Conservation (phyloP, 2,113 vertebrate species). For the Piaya cayana region DNA sequence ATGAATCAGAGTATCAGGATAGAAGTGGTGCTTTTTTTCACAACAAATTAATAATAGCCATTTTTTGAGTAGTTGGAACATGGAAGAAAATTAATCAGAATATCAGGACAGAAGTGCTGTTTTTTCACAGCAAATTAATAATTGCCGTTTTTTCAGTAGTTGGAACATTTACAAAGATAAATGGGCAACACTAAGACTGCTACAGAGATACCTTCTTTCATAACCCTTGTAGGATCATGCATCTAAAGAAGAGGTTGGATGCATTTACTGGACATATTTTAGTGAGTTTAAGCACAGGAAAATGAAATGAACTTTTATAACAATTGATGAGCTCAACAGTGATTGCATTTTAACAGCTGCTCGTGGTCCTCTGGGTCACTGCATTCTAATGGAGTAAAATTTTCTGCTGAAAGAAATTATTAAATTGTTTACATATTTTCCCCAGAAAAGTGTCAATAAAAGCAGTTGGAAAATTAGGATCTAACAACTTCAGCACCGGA, state of each 20-base stretch:
- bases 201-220: slow-evolving; percentile 51
- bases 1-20: slow-evolving; percentile 13
- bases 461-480: slow-evolving; percentile 63
- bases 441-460: slow-evolving; percentile 53
- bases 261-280: slow-evolving; percentile 27
- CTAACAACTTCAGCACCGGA: slow-evolving; percentile 43
- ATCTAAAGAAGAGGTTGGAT: slow-evolving; percentile 12
- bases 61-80: slow-evolving; percentile 5
- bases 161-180: slow-evolving; percentile 54
- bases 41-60: slow-evolving; percentile 46
- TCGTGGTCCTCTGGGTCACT: background rate
- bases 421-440: slow-evolving; percentile 43
- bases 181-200: slow-evolving; percentile 47
- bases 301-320: slow-evolving; percentile 50
- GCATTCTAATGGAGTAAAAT: slow-evolving; percentile 50
- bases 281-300: slow-evolving; percentile 39
- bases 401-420: slow-evolving; percentile 51
- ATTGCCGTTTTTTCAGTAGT: slow-evolving; percentile 10
- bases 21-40: background rate
- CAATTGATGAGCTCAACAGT: slow-evolving; percentile 47
- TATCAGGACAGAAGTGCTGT: background rate
- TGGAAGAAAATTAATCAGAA: slow-evolving; percentile 56
- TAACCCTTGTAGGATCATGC: background rate
- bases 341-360: slow-evolving; percentile 65
- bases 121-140: slow-evolving; percentile 41